Evolutionary conservation across 2,888 invertebrate genomes (phyloP).

Genomic region (Litoditis marina): DNA sequence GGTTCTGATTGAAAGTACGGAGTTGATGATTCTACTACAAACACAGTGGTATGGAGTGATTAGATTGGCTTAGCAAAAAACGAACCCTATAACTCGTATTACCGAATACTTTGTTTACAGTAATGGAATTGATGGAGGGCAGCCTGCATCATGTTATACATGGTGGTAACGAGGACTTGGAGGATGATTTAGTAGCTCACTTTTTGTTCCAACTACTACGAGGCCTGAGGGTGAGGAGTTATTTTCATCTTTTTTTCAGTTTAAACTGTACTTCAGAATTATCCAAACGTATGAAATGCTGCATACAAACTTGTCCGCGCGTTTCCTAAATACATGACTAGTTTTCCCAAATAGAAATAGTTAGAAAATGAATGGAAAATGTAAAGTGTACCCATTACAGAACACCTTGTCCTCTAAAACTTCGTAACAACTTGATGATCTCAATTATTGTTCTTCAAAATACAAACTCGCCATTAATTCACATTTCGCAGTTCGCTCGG

Average conservation of each 20-base stretch:
- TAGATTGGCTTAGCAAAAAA: not conserved
- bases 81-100: not conserved
- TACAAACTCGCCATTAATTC: too few relatives aligned
- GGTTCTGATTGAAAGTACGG: too few relatives aligned
- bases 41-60: too few relatives aligned
- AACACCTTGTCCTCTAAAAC: too few relatives aligned
- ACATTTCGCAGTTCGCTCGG: too few relatives aligned
- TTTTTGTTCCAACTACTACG: slow-evolving; percentile 50
- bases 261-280: not conserved
- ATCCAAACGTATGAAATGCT: not conserved
- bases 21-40: too few relatives aligned
- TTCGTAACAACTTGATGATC: not conserved
- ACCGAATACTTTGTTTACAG: slow-evolving; percentile 22
- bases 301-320: too few relatives aligned
- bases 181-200: slow-evolving; percentile 45
- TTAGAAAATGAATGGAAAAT: too few relatives aligned
- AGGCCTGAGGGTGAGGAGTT: slow-evolving; percentile 41
- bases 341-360: too few relatives aligned
- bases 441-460: too few relatives aligned
- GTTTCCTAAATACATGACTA: too few relatives aligned
- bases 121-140: slow-evolving; percentile 59
- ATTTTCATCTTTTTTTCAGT: not conserved
- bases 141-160: slow-evolving; percentile 56
- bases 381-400: too few relatives aligned
- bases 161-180: slow-evolving; percentile 43